Evolutionary conservation across 1,140 invertebrate genomes (phyloP).

Genomic region (Copidosoma floridanum): DNA sequence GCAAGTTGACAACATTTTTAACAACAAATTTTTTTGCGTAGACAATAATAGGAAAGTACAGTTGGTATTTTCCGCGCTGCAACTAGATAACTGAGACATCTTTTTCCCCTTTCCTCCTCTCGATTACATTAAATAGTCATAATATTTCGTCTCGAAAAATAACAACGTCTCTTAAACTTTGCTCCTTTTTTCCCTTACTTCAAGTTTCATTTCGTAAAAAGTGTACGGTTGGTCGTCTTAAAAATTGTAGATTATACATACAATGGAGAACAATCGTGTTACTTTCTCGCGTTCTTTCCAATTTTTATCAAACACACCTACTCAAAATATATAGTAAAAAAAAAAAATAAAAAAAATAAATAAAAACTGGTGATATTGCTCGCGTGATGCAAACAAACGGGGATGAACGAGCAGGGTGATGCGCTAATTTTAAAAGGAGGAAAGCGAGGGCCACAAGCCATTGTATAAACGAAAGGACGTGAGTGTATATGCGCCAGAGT

Average conservation of each 20-base stretch:
- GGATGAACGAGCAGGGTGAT: too few relatives aligned
- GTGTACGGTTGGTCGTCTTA: constrained; percentile 55
- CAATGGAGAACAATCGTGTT: constrained; percentile 25
- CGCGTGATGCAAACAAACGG: too few relatives aligned
- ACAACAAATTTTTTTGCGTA: constrained; percentile 46
- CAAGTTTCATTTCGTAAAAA: constrained; percentile 53
- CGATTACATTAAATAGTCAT: constrained; percentile 50
- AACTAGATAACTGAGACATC: constrained; percentile 49
- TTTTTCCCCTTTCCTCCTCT: constrained; percentile 26
- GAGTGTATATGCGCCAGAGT: constrained; percentile 22
- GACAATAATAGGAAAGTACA: constrained; percentile 49
- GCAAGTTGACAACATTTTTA: background rate
- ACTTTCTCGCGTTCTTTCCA: constrained; percentile 11
- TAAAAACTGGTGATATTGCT: too few relatives aligned
- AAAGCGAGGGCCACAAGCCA: constrained; percentile 45
- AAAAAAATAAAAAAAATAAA: constrained; percentile 15
- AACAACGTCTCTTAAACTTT: constrained; percentile 55
- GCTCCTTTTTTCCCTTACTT: too few relatives aligned
- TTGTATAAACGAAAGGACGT: too few relatives aligned
- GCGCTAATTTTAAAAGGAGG: constrained; percentile 23
- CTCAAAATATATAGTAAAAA: too few relatives aligned
- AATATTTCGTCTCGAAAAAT: constrained; percentile 56
- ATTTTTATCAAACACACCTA: constrained; percentile 11
- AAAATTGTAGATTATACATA: constrained; percentile 44
- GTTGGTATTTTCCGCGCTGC: too few relatives aligned